Evolutionary conservation across 2,888 invertebrate species (phyloP).

Genomic region (Cartodere bifasciata): DNA sequence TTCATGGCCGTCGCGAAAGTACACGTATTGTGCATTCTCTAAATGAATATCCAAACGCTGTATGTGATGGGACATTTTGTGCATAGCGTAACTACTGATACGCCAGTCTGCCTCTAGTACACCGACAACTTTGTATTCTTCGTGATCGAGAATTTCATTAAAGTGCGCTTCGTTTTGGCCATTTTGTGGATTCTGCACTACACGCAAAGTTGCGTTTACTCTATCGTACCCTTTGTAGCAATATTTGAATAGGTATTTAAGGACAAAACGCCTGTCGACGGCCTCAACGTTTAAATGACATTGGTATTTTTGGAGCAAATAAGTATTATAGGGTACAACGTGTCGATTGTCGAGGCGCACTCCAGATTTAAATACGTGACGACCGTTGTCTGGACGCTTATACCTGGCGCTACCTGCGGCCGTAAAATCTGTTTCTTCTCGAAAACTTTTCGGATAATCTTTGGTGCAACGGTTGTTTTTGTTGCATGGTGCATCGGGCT

Average conservation of each 20-base stretch:
- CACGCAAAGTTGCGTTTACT: too few species aligned
- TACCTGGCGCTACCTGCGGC: not conserved
- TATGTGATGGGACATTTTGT: constrained; percentile 23
- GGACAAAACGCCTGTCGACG: not conserved
- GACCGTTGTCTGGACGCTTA: not conserved
- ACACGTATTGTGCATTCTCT: constrained; percentile 15
- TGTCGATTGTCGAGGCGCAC: not conserved
- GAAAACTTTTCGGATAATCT: constrained; percentile 4
- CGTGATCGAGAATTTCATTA: constrained; percentile 24
- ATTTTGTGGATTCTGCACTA: too few species aligned
- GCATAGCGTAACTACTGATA: constrained; percentile 20
- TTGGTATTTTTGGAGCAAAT: not conserved
- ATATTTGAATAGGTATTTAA: constrained; percentile 2
- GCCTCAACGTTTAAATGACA: constrained; percentile 3
- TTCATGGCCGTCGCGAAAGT: constrained; percentile 12
- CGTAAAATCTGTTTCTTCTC: not conserved
- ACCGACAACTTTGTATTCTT: constrained; percentile 26
- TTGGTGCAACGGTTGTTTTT: not conserved
- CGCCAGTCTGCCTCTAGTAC: constrained; percentile 27
- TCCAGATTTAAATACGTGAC: not conserved
- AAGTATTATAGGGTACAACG: constrained; percentile 1
- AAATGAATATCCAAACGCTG: too few species aligned
- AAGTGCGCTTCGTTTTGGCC: too few species aligned
- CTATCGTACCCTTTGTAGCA: constrained; percentile 5
- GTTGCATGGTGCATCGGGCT: constrained; percentile 1